Evolutionary conservation across 2,888 invertebrate species (phyloP).

Genomic region (Actias luna): DNA sequence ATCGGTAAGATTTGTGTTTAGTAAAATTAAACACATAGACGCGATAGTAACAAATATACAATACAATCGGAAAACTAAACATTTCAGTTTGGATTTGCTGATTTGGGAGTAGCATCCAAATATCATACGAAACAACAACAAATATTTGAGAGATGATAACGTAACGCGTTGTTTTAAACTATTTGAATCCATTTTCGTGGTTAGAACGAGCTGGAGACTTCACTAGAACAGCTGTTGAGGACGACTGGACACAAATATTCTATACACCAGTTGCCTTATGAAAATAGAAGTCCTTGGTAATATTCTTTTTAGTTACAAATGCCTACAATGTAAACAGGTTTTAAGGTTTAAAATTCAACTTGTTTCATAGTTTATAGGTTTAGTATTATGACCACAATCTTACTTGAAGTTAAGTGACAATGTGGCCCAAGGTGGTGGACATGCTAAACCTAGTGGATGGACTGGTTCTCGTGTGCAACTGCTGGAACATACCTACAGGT

Average conservation of each 20-base stretch:
- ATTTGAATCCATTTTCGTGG: background rate
- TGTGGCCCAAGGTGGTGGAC: too few relatives aligned
- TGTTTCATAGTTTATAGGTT: too few relatives aligned
- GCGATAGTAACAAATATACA: constrained; percentile 19
- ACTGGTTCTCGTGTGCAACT: too few relatives aligned
- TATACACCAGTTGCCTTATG: background rate
- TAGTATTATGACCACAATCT: too few relatives aligned
- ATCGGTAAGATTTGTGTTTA: background rate
- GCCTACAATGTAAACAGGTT: background rate
- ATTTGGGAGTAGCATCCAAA: constrained; percentile 12
- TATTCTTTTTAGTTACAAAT: background rate
- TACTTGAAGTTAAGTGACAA: too few relatives aligned
- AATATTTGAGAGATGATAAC: background rate
- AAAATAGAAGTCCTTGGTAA: background rate
- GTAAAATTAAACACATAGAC: background rate
- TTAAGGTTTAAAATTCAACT: background rate
- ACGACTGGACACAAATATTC: background rate
- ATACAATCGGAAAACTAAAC: background rate
- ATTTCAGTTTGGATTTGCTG: constrained; percentile 10
- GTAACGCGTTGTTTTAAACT: background rate
- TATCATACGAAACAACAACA: constrained; percentile 8
- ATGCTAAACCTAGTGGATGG: too few relatives aligned
- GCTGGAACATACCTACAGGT: too few relatives aligned
- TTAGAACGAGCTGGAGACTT: background rate
- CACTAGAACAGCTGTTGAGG: background rate